phyloP scores from a whole-genome alignment of 2,113 vertebrate species.

The Planiliza haematocheilus region DNA sequence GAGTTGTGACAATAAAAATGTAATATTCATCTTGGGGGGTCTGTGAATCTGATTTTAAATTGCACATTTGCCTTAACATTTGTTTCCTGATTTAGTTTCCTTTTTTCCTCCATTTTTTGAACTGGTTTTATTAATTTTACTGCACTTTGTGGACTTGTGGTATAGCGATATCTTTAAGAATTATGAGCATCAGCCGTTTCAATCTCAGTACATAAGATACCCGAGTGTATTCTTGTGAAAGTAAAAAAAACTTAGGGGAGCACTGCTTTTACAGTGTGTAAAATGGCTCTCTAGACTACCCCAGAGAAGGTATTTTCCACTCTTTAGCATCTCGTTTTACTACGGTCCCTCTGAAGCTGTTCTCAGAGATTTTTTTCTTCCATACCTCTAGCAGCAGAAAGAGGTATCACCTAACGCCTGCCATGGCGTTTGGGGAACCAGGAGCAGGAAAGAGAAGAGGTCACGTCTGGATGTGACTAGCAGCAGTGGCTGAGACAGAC shows the following conservation, averaged over 20 bases:
- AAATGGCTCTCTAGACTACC: slow-evolving; percentile 57
- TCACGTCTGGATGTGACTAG: slow-evolving; percentile 73
- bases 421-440: slow-evolving; percentile 53
- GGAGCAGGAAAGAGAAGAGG: slow-evolving; percentile 73
- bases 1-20: too few species aligned
- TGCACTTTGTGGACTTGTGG: not conserved
- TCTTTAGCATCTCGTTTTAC: slow-evolving; percentile 68
- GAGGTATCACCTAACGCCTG: slow-evolving; percentile 75
- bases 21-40: too few species aligned
- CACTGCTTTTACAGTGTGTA: slow-evolving; percentile 57
- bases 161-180: slow-evolving; percentile 18
- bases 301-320: slow-evolving; percentile 60
- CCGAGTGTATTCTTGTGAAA: slow-evolving; percentile 30
- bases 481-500: slow-evolving; percentile 69
- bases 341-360: slow-evolving; percentile 61
- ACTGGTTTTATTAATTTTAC: not conserved
- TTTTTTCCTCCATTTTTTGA: too few species aligned
- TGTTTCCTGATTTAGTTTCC: too few species aligned
- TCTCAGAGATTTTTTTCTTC: slow-evolving; percentile 9
- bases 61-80: too few species aligned
- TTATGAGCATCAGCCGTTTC: slow-evolving; percentile 52
- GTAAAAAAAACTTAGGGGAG: slow-evolving; percentile 7
- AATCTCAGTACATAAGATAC: slow-evolving; percentile 42
- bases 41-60: not conserved
- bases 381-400: slow-evolving; percentile 48